Conservation (phyloP, 2,113 vertebrate genomes). For the Plestiodon gilberti region DNA sequence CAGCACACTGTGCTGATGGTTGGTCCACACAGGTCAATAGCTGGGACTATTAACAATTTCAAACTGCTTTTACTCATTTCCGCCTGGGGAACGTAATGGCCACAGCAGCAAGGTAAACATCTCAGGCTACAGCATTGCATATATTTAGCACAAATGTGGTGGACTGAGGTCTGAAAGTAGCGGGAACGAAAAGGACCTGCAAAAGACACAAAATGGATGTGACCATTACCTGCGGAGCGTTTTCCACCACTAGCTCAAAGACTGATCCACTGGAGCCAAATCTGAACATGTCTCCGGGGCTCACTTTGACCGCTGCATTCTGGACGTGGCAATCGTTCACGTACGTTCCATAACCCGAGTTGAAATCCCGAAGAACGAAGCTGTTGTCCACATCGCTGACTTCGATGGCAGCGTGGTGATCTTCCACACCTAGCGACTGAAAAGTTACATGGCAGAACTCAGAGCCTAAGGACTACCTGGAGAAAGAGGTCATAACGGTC, state of each 20-base stretch:
- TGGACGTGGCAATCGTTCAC: constrained; percentile 84
- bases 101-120: background rate
- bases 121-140: background rate
- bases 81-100: no score
- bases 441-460: constrained; percentile 12
- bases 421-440: constrained; percentile 75
- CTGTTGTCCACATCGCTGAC: constrained; percentile 61
- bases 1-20: background rate
- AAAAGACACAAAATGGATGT: background rate
- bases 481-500: background rate
- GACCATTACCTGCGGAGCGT: constrained; percentile 48
- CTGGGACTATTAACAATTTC: background rate
- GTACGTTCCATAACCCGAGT: constrained; percentile 76
- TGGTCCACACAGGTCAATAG: background rate
- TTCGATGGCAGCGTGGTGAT: constrained; percentile 78
- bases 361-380: constrained; percentile 81
- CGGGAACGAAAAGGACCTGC: background rate
- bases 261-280: constrained; percentile 71
- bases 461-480: background rate
- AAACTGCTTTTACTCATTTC: background rate
- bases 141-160: no score
- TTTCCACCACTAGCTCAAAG: constrained; percentile 76
- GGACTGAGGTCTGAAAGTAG: background rate
- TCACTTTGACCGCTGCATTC: constrained; percentile 78
- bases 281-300: constrained; percentile 74